Evolutionary conservation across 2,797 vertebrate species (phyloP), one percentile per base, ranked within the genome.

Genomic region (Sebastolobus altivelis): DNA sequence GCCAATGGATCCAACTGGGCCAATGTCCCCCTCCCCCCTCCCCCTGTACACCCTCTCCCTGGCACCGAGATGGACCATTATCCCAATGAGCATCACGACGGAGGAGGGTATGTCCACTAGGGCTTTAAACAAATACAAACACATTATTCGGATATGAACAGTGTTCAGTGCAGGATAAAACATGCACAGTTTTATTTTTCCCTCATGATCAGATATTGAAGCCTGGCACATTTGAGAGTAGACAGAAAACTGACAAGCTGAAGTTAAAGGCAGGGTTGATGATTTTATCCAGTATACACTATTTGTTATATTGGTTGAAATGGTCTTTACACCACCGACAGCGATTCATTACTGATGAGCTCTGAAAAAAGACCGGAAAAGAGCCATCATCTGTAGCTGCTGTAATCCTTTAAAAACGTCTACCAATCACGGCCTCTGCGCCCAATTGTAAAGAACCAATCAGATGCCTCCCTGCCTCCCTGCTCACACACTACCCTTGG

Each of bases 11-110:
- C 98, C 38, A 97, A 93, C 87, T 99, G 99, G 99, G 97, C 98
- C 88, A 99, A 97, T 66, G 95, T 99, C 61, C 99, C 99, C 0
- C 94, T 99, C 52, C 98, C 98, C 86, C 99, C 98, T 67, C 99
- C 98, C 27, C 99, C 99, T 0, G 91, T 98, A 65, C 99, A 99
- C 90, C 98, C 99, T 0, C 97, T 99, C 67, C 99, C 99, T 56
- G 98, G 98, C 65, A 99, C 99, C 49, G 98, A 99, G 86, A 93
- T 99, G 94, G 98, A 99, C 77, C 97, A 97, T 93, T 99, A 98
- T 87, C 94, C 96, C 63, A 95, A 95, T 58, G 97, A 99, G 70
- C 97, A 97, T 82, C 98, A 97, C 81, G 98, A 99, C 84, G 96
- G 95, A 90, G 98, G 97, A 95, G 95, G 96, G 96, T 96, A 95